Percentiles rank a stretch among this genome's conserved stretches.
These are phyloP conservation scores for Daktulosphaira vitifoliae DNA, from an alignment of 1,140 invertebrate genomes.

Conservation along the genomic window DNA sequence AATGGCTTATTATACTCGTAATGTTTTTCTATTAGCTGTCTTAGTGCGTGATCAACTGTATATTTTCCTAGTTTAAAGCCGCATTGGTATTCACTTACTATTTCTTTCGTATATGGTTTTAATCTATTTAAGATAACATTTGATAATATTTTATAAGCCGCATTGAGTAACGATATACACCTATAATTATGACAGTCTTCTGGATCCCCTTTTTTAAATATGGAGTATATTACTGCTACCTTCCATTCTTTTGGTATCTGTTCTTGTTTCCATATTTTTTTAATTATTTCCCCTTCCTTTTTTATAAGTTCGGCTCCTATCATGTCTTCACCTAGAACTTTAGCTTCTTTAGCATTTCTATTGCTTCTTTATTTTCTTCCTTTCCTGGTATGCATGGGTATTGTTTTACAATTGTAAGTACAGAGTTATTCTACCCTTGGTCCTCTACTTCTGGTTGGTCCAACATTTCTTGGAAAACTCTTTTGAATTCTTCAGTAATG, in stretches of 20 bases:
- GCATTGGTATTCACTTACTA: too few species aligned
- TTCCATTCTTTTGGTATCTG: too few species aligned
- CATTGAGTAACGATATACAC: too few species aligned
- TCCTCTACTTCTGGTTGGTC: background rate
- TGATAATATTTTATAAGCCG: too few species aligned
- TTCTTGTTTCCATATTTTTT: background rate
- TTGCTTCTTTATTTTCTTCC: background rate
- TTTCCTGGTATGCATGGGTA: constrained; percentile 1
- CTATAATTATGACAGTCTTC: too few species aligned
- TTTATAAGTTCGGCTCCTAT: background rate
- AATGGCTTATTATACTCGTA: too few species aligned
- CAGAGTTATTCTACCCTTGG: background rate
- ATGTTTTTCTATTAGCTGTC: too few species aligned
- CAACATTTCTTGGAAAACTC: background rate
- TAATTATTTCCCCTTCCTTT: background rate
- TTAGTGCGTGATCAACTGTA: too few species aligned
- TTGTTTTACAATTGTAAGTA: background rate
- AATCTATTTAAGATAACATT: too few species aligned
- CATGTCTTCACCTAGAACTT: background rate
- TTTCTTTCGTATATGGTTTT: too few species aligned
- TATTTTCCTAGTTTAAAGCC: background rate
- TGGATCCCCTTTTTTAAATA: too few species aligned
- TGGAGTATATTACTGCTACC: too few species aligned
- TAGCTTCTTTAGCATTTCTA: background rate
- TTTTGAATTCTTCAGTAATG: background rate